Evolutionary conservation across 2,888 invertebrate species (phyloP).

Genomic region (Patella caerulea): DNA sequence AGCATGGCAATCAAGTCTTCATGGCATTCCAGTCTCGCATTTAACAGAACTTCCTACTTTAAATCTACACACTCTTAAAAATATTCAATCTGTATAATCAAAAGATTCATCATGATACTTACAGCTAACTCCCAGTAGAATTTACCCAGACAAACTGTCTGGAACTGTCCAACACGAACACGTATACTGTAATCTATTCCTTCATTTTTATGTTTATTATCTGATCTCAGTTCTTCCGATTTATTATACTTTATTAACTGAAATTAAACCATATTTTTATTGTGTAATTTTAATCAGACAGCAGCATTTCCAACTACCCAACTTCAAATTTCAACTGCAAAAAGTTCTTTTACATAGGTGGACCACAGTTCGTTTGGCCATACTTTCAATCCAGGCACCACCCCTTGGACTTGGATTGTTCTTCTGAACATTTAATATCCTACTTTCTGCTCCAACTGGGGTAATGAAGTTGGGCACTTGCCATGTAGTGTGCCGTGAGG

Average conservation of each 20-base stretch:
- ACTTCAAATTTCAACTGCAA: too few species aligned
- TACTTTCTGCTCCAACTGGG: too few species aligned
- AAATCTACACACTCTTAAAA: not conserved
- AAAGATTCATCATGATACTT: constrained; percentile 33
- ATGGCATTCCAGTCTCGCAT: not conserved
- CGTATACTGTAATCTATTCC: constrained; percentile 80
- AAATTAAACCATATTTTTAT: not conserved
- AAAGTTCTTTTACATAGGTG: too few species aligned
- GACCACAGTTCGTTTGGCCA: too few species aligned
- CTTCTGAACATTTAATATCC: too few species aligned
- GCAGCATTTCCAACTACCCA: too few species aligned
- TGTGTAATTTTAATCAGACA: too few species aligned
- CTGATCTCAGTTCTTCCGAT: constrained; percentile 71
- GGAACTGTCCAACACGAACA: constrained; percentile 80
- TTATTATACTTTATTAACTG: constrained; percentile 64
- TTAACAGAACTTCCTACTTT: not conserved
- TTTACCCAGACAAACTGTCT: constrained; percentile 78
- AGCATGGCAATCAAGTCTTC: not conserved
- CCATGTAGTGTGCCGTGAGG: too few species aligned
- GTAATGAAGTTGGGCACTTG: too few species aligned
- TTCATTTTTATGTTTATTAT: constrained; percentile 24
- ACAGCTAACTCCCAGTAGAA: constrained; percentile 72
- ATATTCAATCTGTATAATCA: not conserved
- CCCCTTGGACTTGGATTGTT: too few species aligned
- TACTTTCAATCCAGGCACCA: too few species aligned